Conservation (phyloP, 2,797 vertebrate genomes). For the Gymnopithys bicolor region DNA sequence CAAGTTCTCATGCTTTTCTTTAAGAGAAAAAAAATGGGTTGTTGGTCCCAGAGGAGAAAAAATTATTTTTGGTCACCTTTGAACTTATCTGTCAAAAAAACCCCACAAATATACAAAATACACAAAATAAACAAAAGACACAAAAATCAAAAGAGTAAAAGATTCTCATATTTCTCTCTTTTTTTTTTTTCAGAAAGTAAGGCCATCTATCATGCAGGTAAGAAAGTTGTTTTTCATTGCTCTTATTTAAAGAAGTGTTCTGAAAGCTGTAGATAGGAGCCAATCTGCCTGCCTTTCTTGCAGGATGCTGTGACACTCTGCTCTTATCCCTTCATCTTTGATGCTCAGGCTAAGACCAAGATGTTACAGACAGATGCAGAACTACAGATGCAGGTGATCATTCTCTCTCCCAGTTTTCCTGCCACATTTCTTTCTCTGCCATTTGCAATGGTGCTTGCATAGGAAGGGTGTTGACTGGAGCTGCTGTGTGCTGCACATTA, state of each 20-base stretch:
- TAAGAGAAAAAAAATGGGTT: not conserved
- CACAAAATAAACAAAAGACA: not conserved
- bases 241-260: not conserved
- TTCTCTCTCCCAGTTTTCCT: not conserved
- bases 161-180: not conserved
- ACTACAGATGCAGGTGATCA: constrained; percentile 94
- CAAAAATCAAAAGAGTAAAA: constrained; percentile 17
- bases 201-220: constrained; percentile 91
- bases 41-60: not conserved
- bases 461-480: not conserved
- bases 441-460: not conserved
- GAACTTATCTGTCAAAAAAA: not conserved
- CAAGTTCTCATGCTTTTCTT: not conserved
- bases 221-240: not conserved
- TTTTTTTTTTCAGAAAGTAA: constrained; percentile 84
- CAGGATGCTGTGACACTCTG: constrained; percentile 93
- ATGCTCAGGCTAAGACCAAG: constrained; percentile 97
- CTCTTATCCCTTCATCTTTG: constrained; percentile 97
- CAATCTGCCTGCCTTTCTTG: constrained; percentile 28
- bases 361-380: constrained; percentile 98
- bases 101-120: not conserved
- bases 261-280: not conserved
- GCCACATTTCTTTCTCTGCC: not conserved
- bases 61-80: not conserved
- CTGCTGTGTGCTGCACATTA: not conserved